phyloP scores from a whole-genome alignment of 1,140 invertebrate genomes.

The Alviniconcha marisindica region DNA sequence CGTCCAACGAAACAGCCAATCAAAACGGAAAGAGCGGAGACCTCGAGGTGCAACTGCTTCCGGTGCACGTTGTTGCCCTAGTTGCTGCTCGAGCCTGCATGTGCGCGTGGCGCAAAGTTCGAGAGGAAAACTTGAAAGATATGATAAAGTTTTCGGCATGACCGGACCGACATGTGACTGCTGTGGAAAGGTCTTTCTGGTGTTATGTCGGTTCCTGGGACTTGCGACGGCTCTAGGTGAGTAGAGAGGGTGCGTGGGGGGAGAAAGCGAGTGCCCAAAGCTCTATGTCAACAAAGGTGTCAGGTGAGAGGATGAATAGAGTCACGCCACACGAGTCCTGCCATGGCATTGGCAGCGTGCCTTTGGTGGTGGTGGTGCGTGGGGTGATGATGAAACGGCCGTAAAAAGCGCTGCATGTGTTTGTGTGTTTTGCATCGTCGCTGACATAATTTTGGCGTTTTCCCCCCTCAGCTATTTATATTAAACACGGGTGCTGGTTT shows the following conservation, averaged over 20 bases:
- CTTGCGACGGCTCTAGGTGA: slow-evolving; percentile 54
- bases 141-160: slow-evolving; percentile 30
- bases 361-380: slow-evolving; percentile 40
- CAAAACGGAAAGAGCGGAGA: too few relatives aligned
- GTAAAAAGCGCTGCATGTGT: background rate
- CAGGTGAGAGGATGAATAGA: slow-evolving; percentile 28
- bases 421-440: too few relatives aligned
- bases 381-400: slow-evolving; percentile 26
- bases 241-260: background rate
- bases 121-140: slow-evolving; percentile 3
- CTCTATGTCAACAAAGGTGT: slow-evolving; percentile 34
- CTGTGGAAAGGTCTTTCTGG: slow-evolving; percentile 52
- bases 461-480: too few relatives aligned
- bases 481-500: too few relatives aligned
- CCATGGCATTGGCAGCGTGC: slow-evolving; percentile 42
- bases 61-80: slow-evolving; percentile 35
- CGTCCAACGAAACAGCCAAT: slow-evolving; percentile 6
- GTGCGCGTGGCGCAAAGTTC: slow-evolving; percentile 42
- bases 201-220: slow-evolving; percentile 54
- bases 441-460: background rate
- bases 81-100: slow-evolving; percentile 20
- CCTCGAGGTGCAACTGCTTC: slow-evolving; percentile 13
- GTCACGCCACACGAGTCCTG: slow-evolving; percentile 18
- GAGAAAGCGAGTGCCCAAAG: background rate
- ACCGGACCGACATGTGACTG: slow-evolving; percentile 44